Conservation (phyloP, 1,140 invertebrate genomes). For the Papilio xuthus region DNA sequence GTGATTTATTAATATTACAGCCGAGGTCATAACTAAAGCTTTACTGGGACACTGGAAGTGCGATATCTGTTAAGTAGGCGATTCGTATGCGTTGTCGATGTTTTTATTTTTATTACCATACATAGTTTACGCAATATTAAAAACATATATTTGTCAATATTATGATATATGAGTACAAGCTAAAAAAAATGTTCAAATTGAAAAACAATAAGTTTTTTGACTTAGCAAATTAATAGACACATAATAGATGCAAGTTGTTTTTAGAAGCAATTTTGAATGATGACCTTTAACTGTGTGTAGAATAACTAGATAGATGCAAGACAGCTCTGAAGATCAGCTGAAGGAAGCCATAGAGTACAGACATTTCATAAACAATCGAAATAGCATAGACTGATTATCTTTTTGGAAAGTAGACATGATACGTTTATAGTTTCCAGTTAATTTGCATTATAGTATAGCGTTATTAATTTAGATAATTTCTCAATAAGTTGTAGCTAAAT, state of each 20-base stretch:
- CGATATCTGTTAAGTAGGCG: conserved; percentile 50
- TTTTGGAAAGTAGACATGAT: too few species aligned
- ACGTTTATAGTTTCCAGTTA: too few species aligned
- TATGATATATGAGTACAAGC: not conserved
- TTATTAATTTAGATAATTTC: not conserved
- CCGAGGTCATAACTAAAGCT: conserved; percentile 41
- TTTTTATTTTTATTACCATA: conserved; percentile 48
- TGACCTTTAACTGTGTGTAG: too few species aligned
- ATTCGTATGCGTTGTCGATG: conserved; percentile 58
- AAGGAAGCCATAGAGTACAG: not conserved
- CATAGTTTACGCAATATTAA: conserved; percentile 32
- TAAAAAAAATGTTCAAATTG: not conserved
- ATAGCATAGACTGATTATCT: too few species aligned
- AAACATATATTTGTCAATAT: conserved; percentile 27
- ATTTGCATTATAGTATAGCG: too few species aligned
- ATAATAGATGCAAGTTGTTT: too few species aligned
- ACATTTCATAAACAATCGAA: not conserved
- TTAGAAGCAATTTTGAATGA: too few species aligned
- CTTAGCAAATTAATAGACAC: too few species aligned
- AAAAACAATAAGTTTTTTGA: not conserved
- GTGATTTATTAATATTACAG: conserved; percentile 39
- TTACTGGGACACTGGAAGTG: conserved; percentile 31
- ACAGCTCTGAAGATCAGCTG: not conserved
- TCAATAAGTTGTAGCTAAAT: conserved; percentile 6
- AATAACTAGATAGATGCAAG: too few species aligned